Base-by-base conservation (phyloP, 2,113 vertebrate species). In the Saiga tatarica region DNA sequence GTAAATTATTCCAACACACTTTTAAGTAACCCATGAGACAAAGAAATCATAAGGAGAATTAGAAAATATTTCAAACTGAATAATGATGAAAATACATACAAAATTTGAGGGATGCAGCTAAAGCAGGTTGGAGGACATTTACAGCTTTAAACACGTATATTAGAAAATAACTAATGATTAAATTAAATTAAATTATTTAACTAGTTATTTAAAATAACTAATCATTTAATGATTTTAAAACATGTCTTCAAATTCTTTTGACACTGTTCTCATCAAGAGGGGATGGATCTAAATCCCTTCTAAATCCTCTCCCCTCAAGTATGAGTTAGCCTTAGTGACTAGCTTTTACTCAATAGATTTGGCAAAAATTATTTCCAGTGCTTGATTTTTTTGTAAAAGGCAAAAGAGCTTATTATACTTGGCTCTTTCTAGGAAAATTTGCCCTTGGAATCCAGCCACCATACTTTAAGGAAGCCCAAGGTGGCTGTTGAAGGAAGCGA, bases 221-320 rank as follows among this genome's bases (percentile, higher is more conserved):
- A 67, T n/a, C 19, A 67, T n/a, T 67, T 67, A 36, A 42, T 33
- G 33, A 94, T 30, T 36, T 57, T 55, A 71, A 94, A 71, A 89
- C 50, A 82, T 21, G 47, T 89, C 50, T 94, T 88, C 74, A 67
- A 87, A 81, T 82, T 47, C 93, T 82, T 82, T 55, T 57, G 76
- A 89, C 12, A 50, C 39, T 71, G 39, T 50, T 83, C 30, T 59
- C 59, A 57, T 89, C 42, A 89, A 83, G 39, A 64, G 26, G 84
- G 19, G 59, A 82, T 36, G 39, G 52, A 16, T 57, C 39, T 55
- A 55, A 16, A 57, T 0, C 16, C 10, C 30, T 53, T 88, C 15
- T 28, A 71, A 47, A 83, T 36, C 60, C 11, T 39, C 11, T 94
- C 42, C 47, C 30, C 50, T 76, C 26, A 45, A 62, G 30, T 59